Evolutionary conservation across 2,797 vertebrate species (phyloP).

Genomic region (Danio kyathit): DNA sequence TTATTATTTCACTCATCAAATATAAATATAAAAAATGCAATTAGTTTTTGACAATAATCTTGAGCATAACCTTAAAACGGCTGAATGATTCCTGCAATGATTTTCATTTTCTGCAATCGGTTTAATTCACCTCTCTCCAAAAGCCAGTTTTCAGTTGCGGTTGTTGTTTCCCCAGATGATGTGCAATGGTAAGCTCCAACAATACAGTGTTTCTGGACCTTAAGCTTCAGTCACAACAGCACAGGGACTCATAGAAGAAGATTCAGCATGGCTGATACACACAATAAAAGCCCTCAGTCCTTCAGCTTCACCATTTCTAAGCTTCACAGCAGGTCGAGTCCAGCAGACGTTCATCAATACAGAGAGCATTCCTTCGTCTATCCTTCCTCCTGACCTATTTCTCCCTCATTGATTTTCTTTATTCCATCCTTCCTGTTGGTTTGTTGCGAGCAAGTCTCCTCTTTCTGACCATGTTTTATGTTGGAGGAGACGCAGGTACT

Average conservation of each 20-base stretch:
- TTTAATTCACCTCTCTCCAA: no score
- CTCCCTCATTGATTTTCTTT: conserved; percentile 44
- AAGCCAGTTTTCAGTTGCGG: no score
- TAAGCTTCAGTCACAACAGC: background rate
- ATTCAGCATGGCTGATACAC: background rate
- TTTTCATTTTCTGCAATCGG: no score
- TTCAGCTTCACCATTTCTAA: conserved; percentile 37
- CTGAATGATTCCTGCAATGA: no score
- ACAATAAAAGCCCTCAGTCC: conserved; percentile 10
- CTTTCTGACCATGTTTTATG: conserved; percentile 1
- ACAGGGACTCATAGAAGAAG: background rate
- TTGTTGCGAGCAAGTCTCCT: conserved; percentile 23
- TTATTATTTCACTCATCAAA: no score
- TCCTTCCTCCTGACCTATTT: conserved; percentile 44
- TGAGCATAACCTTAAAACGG: no score
- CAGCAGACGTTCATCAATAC: conserved; percentile 49
- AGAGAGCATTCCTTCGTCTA: conserved; percentile 38
- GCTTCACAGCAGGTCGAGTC: background rate
- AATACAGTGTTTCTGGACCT: no score
- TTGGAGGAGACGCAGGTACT: background rate
- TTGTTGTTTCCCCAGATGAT: no score
- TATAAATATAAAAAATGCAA: no score
- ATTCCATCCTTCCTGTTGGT: conserved; percentile 34
- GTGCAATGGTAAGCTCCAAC: no score
- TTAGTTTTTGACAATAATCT: no score